Percentiles rank a stretch among this genome's conserved stretches.
These are phyloP conservation scores for Ellobium chinense DNA, from an alignment of 2,888 invertebrate genomes.

Conservation along the genomic window DNA sequence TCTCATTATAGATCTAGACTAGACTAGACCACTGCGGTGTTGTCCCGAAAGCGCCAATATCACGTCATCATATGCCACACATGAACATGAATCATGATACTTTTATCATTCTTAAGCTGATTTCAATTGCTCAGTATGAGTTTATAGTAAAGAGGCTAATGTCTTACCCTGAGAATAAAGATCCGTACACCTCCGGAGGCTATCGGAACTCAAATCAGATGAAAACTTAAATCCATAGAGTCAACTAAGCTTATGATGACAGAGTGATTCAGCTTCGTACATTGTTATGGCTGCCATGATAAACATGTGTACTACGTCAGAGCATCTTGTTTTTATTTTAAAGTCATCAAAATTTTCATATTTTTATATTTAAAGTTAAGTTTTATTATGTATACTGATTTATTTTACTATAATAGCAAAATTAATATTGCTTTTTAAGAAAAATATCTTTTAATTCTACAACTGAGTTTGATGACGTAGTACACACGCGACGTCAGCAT, in stretches of 20 bases:
- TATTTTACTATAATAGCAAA: background rate
- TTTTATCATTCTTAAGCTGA: too few species aligned
- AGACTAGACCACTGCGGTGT: too few species aligned
- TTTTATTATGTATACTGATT: background rate
- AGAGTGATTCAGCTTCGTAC: constrained; percentile 18
- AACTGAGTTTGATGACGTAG: constrained; percentile 60
- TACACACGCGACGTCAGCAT: constrained; percentile 71
- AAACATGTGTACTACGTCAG: constrained; percentile 13
- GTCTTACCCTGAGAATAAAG: too few species aligned
- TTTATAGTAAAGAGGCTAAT: too few species aligned
- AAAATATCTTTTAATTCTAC: background rate
- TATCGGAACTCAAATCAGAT: too few species aligned
- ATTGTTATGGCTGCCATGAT: constrained; percentile 3
- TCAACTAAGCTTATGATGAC: background rate
- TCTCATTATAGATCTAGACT: too few species aligned
- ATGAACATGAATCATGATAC: too few species aligned
- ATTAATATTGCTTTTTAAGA: background rate
- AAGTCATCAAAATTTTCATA: background rate
- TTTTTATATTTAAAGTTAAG: background rate
- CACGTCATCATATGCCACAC: too few species aligned
- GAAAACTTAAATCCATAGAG: background rate
- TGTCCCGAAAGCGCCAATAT: too few species aligned
- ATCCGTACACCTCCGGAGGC: too few species aligned
- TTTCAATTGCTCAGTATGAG: too few species aligned
- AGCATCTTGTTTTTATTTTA: background rate